Base-by-base conservation (phyloP, 1,140 invertebrate genomes). In the Lordiphosa stackelbergi region DNA sequence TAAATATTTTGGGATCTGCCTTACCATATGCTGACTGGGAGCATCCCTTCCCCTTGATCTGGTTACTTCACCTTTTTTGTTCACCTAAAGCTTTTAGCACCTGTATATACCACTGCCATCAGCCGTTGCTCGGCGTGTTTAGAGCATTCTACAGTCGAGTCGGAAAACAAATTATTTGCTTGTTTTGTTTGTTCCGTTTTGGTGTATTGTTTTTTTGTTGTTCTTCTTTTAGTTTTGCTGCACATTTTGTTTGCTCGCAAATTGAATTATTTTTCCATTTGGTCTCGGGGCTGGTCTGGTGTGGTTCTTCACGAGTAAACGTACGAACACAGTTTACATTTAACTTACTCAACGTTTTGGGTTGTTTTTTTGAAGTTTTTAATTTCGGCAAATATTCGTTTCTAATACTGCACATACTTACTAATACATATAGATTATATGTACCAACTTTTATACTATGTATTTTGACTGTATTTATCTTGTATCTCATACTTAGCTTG, bases 401-500 rank as follows among this genome's bases (percentile, higher is more conserved):
- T 11, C 12, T 22, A 38, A 22, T 51, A 48, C 19, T 51, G 6
- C 5, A 64, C 40, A 46, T 58, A 57, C 12, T 31, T 8, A 28
- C 24, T 28, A 28, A 31, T 31, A 31, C 28, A 35, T 53, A 22
- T 53, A 40, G n/a, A 41, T 43, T 49, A 63, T 66, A 73, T 71
- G 57, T 81, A 46, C 12, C 12, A 71, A 83, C 55, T 83, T 55
- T 74, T 74, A 74, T 74, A 72, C 75, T 72, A 75, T 58, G 75
- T 81, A 83, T 83, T 85, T 85, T 86, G 63, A 85, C 73, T 85
- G 75, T 85, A 81, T 65, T 86, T 86, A 85, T 85, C 81, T 85
- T 85, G 84, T 86, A 86, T 86, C 85, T 86, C 85, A 85, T 86
- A 86, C 85, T 78, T 86, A 86, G 85, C 85, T 86, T 86, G 85